A percentile compares a stretch with the other conserved stretches of the same genome.
phyloP scores from a whole-genome alignment of 2,797 vertebrate genomes.

The Malacoctenus gilli region DNA sequence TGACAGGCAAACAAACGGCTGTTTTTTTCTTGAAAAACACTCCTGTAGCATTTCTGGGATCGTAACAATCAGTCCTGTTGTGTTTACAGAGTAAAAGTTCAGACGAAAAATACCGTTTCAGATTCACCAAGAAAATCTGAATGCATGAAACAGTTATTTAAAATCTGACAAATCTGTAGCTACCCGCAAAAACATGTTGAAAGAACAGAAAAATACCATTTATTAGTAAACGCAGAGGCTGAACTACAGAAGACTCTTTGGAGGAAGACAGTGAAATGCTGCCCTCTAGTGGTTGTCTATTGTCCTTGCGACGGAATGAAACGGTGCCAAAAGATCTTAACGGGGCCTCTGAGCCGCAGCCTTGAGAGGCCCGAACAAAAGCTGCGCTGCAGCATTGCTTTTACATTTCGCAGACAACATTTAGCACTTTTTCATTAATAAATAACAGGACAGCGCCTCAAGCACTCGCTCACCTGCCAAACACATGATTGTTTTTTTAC shows the following conservation, averaged over 20 bases:
- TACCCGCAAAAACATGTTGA: conserved; percentile 5
- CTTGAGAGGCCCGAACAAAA: conserved; percentile 15
- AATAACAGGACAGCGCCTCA: neutral
- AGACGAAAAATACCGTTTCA: too few species aligned
- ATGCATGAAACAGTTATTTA: too few species aligned
- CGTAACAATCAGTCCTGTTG: too few species aligned
- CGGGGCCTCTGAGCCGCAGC: neutral
- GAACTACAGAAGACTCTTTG: neutral
- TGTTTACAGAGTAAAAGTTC: too few species aligned
- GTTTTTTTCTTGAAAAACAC: too few species aligned
- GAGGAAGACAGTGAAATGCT: conserved; percentile 52
- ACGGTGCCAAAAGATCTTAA: neutral
- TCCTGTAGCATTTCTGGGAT: too few species aligned
- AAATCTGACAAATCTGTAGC: too few species aligned
- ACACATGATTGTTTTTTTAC: neutral
- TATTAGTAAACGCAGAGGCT: neutral
- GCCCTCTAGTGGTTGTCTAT: conserved; percentile 63
- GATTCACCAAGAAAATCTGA: too few species aligned
- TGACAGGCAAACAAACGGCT: too few species aligned
- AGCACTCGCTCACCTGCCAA: neutral
- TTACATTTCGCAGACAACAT: neutral
- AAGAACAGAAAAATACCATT: neutral
- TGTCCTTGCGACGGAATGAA: conserved; percentile 37
- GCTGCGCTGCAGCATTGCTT: neutral
- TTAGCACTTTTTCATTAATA: neutral